Conservation (phyloP, 2,888 invertebrate genomes). For the Drosophila multiciliata region DNA sequence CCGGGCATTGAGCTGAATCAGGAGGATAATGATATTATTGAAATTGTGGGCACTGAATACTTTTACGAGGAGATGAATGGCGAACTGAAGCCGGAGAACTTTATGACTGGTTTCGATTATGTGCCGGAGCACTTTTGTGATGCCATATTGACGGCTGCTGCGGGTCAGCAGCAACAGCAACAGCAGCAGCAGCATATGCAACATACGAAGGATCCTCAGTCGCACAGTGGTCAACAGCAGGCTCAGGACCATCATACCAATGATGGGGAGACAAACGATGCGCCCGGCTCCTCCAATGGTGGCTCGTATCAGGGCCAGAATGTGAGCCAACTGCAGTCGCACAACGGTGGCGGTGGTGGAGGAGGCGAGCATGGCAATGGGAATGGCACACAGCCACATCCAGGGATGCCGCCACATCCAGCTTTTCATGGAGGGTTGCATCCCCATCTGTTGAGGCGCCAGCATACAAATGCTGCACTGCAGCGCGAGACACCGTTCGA, state of each 20-base stretch:
- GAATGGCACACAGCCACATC: conserved; percentile 71
- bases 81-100: conserved; percentile 83
- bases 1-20: conserved; percentile 84
- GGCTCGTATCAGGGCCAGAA: conserved; percentile 77
- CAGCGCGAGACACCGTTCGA: conserved; percentile 83
- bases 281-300: conserved; percentile 82
- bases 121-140: conserved; percentile 84
- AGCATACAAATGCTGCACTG: conserved; percentile 73
- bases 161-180: conserved; percentile 82
- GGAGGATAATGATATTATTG: conserved; percentile 84
- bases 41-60: conserved; percentile 84
- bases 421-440: conserved; percentile 81
- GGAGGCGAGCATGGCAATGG: conserved; percentile 63
- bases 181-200: conserved; percentile 78
- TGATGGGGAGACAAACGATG: conserved; percentile 82
- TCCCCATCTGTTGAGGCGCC: conserved; percentile 80
- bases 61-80: conserved; percentile 84
- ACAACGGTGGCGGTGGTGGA: conserved; percentile 73
- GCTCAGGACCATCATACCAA: conserved; percentile 82
- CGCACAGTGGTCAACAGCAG: conserved; percentile 76
- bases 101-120: conserved; percentile 83
- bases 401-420: conserved; percentile 80
- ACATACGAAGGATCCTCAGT: conserved; percentile 78
- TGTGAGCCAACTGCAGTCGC: conserved; percentile 74
- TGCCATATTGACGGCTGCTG: conserved; percentile 83